Evolutionary conservation across 2,797 vertebrate species (phyloP).

Genomic region (Etheostoma perlongum): DNA sequence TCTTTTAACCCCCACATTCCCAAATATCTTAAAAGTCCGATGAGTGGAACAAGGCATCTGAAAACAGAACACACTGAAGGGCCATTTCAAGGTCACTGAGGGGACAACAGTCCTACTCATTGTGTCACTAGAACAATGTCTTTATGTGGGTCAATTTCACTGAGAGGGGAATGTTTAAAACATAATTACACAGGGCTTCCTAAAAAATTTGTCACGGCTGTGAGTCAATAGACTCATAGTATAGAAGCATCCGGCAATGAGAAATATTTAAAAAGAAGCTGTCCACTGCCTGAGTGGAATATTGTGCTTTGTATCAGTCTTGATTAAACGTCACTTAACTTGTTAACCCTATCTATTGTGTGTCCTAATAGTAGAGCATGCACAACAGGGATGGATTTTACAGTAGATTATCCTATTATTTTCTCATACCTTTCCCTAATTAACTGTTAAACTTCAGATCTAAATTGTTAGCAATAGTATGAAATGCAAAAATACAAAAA

Average conservation of each 20-base stretch:
- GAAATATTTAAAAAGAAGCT: constrained; percentile 56
- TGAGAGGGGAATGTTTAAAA: constrained; percentile 58
- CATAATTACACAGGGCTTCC: constrained; percentile 74
- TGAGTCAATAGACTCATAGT: constrained; percentile 65
- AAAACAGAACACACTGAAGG: constrained; percentile 51
- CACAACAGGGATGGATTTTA: constrained; percentile 3
- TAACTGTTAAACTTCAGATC: not conserved
- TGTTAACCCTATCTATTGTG: not conserved
- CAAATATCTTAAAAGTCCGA: constrained; percentile 69
- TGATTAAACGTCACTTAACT: constrained; percentile 31
- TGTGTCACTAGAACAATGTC: constrained; percentile 68
- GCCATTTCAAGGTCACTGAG: constrained; percentile 66
- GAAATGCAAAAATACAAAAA: not conserved
- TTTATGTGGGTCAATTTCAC: constrained; percentile 53
- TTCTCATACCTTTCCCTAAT: not conserved
- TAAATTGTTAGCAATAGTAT: not conserved
- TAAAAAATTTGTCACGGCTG: constrained; percentile 70
- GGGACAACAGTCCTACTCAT: constrained; percentile 72
- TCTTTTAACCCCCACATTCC: constrained; percentile 67
- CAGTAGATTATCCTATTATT: not conserved
- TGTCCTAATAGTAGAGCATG: not conserved
- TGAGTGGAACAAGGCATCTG: constrained; percentile 55
- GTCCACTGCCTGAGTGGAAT: constrained; percentile 20
- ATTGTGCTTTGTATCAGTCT: constrained; percentile 43
- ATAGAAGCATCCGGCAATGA: constrained; percentile 60